Evolutionary conservation across 2,888 invertebrate species (phyloP).

Genomic region (Encarsia formosa): DNA sequence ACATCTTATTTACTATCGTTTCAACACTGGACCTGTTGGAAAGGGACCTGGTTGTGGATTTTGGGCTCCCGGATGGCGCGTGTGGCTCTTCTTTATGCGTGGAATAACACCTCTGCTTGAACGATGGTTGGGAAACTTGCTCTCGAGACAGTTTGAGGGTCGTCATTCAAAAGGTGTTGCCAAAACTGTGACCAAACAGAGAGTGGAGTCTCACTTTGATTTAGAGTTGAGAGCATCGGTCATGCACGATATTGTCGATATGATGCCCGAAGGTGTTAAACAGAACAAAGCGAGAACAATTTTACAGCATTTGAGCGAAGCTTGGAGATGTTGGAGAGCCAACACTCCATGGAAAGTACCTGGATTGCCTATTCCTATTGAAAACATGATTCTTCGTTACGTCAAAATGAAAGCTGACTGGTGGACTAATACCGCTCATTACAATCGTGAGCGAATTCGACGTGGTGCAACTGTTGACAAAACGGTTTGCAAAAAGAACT

Average conservation of each 20-base stretch:
- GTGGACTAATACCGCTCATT: slow-evolving; percentile 99
- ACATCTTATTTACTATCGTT: slow-evolving; percentile 97
- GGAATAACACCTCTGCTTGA: slow-evolving; percentile 97
- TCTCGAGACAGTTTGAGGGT: slow-evolving; percentile 98
- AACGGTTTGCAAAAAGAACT: slow-evolving; percentile 99
- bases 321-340: slow-evolving; percentile 99
- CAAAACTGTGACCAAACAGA: slow-evolving; percentile 98
- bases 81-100: slow-evolving; percentile 99
- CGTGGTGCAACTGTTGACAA: slow-evolving; percentile 99
- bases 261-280: slow-evolving; percentile 99
- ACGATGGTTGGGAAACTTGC: slow-evolving; percentile 97
- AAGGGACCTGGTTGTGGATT: slow-evolving; percentile 98
- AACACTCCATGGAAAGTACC: slow-evolving; percentile 99
- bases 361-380: slow-evolving; percentile 96
- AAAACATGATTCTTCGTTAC: slow-evolving; percentile 99
- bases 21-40: slow-evolving; percentile 97
- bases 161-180: slow-evolving; percentile 99
- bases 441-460: slow-evolving; percentile 96
- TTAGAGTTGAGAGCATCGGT: slow-evolving; percentile 95
- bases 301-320: slow-evolving; percentile 96
- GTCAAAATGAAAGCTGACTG: slow-evolving; percentile 99
- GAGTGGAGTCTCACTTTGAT: slow-evolving; percentile 99
- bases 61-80: slow-evolving; percentile 99
- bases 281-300: slow-evolving; percentile 99
- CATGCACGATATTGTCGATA: slow-evolving; percentile 98